Conservation (phyloP, 2,113 vertebrate species). For the Nothoprocta perdicaria region DNA sequence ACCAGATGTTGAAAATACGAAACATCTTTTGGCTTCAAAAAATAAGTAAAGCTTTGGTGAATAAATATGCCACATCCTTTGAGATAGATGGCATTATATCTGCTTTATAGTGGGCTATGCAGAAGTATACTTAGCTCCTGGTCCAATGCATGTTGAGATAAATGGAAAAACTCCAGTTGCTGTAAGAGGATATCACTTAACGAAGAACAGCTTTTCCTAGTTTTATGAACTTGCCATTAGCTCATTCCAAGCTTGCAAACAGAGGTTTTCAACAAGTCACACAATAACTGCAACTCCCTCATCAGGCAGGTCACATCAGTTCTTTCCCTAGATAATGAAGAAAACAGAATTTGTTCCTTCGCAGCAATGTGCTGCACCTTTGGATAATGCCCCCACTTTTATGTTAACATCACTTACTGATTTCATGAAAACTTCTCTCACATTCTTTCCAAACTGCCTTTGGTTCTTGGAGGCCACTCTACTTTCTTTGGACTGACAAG, state of each 20-base stretch:
- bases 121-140: background rate
- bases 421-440: background rate
- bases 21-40: background rate
- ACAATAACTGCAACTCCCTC: background rate
- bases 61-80: background rate
- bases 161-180: background rate
- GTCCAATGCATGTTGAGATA: background rate
- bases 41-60: background rate
- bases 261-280: background rate
- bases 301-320: accelerated
- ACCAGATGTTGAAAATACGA: background rate
- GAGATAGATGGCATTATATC: background rate
- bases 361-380: background rate
- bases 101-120: background rate
- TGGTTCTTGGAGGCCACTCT: background rate
- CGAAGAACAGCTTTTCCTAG: background rate
- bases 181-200: background rate
- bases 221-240: background rate
- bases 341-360: background rate
- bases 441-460: background rate
- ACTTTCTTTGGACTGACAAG: background rate
- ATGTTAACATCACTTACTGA: background rate
- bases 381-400: background rate
- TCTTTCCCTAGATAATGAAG: background rate
- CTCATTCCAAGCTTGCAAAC: background rate